Conservation (phyloP, 2,113 vertebrate genomes). For the Andinoacara biseriatus region DNA sequence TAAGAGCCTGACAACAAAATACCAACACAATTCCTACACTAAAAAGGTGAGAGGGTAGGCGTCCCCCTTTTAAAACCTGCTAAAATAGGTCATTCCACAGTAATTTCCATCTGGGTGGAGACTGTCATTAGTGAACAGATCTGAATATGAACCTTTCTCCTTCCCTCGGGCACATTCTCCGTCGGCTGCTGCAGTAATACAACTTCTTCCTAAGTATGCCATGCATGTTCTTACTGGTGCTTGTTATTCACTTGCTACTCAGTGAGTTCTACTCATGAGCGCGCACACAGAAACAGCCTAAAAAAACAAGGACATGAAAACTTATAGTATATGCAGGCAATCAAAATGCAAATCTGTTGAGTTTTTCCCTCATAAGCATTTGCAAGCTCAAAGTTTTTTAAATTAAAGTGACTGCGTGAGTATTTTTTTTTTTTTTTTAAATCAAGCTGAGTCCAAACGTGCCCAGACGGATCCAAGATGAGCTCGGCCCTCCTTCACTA, state of each 20-base stretch:
- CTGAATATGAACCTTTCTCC: slow-evolving; percentile 48
- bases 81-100: slow-evolving; percentile 15
- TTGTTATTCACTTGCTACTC: slow-evolving; percentile 37
- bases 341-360: not conserved
- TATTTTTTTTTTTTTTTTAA: slow-evolving; percentile 10
- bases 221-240: slow-evolving; percentile 72
- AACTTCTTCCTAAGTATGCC: slow-evolving; percentile 55
- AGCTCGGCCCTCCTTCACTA: slow-evolving; percentile 33
- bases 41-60: not conserved
- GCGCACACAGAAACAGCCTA: slow-evolving; percentile 10
- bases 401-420: slow-evolving; percentile 18
- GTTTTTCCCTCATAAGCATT: slow-evolving; percentile 8
- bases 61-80: not conserved
- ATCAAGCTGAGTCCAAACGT: slow-evolving; percentile 56
- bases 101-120: slow-evolving; percentile 38
- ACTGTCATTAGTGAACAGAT: slow-evolving; percentile 48
- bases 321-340: slow-evolving; percentile 12
- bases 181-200: slow-evolving; percentile 42
- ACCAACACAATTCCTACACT: not conserved
- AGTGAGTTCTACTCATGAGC: slow-evolving; percentile 37
- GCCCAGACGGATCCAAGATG: slow-evolving; percentile 49
- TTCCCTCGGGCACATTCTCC: slow-evolving; percentile 68
- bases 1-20: slow-evolving; percentile 3
- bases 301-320: slow-evolving; percentile 8
- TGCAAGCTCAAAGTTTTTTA: slow-evolving; percentile 11